Evolutionary conservation across 1,140 invertebrate species (phyloP), one percentile per base, ranked within the genome.

Genomic region (Drosophila parabipectinata): DNA sequence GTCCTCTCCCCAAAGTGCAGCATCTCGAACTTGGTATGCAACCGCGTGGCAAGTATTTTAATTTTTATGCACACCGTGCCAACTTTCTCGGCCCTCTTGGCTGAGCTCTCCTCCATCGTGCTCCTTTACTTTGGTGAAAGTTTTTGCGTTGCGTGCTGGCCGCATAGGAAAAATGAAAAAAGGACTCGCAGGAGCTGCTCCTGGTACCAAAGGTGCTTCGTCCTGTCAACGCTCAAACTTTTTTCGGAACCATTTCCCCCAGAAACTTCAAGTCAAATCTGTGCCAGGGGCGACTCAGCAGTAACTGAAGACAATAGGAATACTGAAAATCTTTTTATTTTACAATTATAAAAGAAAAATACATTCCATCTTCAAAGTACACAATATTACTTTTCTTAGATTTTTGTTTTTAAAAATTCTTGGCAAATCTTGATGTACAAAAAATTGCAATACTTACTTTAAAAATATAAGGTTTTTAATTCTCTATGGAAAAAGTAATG

Each of bases 31-130:
- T 68, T 75, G 69, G 66, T 72, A 87, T 75, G 82, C 82, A 51
- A 57, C 72, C 72, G 68, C 73, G 68, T 71, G 68, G 81, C 78
- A 82, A 82, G 68, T 82, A 88, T 87, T 87, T 88, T 79, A 82
- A 87, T 87, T 87, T 87, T 71, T 79, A 82, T 82, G 82, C 81
- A 67, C 79, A 82, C 74, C 66, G 71, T 52, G 53, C 54, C 82
- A 87, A 85, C 54, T 87, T 82, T 72, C 52, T 54, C 21, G 55
- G 39, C 30, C 30, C 45, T 52, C 45, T 52, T 53, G 44, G 58
- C 45, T 66, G 54, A 30, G 44, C 48, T 71, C 58, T 34, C 47
- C 51, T 47, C 41, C 12, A 37, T 56, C 71, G 30, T 47, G 54
- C 59, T 54, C 54, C 51, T 57, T 60, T 55, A 66, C 74, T 78